These are phyloP conservation scores for Dicerorhinus sumatrensis DNA, from an alignment of 2,113 vertebrate species.

Conservation along the genomic window DNA sequence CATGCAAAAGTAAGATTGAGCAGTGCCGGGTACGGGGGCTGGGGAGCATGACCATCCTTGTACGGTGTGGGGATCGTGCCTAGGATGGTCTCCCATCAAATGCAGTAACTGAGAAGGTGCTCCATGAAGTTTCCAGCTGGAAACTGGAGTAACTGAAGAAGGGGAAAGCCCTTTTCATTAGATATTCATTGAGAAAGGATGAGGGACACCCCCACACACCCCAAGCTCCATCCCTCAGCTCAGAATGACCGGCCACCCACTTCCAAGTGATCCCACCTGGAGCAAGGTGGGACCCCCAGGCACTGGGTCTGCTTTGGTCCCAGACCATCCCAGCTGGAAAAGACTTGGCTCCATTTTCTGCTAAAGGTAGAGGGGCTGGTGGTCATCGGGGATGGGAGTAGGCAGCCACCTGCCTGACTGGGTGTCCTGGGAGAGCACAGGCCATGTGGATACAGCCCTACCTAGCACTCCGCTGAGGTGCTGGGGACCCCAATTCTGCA, in stretches of 20 bases:
- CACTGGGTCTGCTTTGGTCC: neutral
- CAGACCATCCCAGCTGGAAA: neutral
- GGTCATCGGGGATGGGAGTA: accelerated
- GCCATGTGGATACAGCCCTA: neutral
- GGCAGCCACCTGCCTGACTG: too few relatives aligned
- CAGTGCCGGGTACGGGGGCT: too few relatives aligned
- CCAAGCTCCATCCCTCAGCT: neutral
- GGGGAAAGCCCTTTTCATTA: neutral
- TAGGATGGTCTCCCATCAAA: neutral
- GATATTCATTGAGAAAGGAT: neutral
- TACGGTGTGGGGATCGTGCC: too few relatives aligned
- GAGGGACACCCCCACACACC: neutral
- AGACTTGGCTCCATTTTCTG: neutral
- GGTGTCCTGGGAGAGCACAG: accelerated
- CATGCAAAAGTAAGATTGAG: neutral
- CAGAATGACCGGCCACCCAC: neutral
- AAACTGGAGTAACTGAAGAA: neutral
- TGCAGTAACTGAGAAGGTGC: neutral
- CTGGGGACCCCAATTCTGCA: accelerated
- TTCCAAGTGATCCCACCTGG: neutral
- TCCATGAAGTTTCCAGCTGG: neutral
- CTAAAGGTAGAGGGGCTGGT: too few relatives aligned
- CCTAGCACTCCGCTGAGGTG: neutral
- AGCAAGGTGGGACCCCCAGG: neutral
- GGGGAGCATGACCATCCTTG: neutral